These are phyloP conservation scores for Caenorhabditis zanzibari DNA, from an alignment of 2,888 invertebrate genomes.

Conservation along the genomic window DNA sequence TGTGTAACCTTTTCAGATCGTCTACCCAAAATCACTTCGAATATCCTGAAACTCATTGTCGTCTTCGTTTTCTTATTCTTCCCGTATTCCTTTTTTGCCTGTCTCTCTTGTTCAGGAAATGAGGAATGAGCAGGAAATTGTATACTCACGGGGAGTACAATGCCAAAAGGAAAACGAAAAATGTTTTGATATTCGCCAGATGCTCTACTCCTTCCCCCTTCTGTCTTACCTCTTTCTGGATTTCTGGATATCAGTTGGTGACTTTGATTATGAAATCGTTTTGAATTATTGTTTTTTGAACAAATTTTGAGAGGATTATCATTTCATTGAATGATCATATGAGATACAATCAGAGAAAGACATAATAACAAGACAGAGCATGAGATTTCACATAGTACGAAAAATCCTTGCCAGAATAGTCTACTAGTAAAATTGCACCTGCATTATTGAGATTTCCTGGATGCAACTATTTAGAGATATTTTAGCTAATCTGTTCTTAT, in stretches of 20 bases:
- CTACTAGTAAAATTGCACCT: too few species aligned
- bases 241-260: background rate
- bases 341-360: slow-evolving; percentile 18
- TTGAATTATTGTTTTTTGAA: background rate
- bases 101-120: slow-evolving; percentile 33
- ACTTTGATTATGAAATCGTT: slow-evolving; percentile 19
- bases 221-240: too few species aligned
- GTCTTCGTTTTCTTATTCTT: too few species aligned
- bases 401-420: too few species aligned
- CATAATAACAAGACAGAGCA: background rate
- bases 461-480: too few species aligned
- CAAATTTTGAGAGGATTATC: background rate
- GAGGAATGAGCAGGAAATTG: slow-evolving; percentile 62
- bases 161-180: slow-evolving; percentile 19
- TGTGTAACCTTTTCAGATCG: background rate
- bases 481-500: background rate
- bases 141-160: slow-evolving; percentile 31
- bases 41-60: slow-evolving; percentile 1
- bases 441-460: too few species aligned
- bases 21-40: background rate
- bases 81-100: slow-evolving; percentile 21
- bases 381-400: too few species aligned
- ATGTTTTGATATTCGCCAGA: slow-evolving; percentile 34
- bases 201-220: background rate
- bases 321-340: slow-evolving; percentile 5